These are phyloP conservation scores for Nerophis ophidion DNA, from an alignment of 2,113 vertebrate genomes.

Conservation along the genomic window DNA sequence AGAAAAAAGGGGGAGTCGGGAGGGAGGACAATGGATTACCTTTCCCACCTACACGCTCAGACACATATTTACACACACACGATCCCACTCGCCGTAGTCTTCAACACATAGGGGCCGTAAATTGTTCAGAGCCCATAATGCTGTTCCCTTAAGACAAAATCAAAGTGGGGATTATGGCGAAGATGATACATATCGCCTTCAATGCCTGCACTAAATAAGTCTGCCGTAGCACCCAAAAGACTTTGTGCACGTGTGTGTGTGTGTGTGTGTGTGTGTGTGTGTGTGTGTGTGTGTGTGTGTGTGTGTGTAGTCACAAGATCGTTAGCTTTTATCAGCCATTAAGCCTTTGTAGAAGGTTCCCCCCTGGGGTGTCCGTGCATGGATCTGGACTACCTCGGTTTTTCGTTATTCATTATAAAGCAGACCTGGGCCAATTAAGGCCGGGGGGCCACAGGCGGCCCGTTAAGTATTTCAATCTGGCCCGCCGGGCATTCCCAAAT, in stretches of 20 bases:
- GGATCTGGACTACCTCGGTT: no score
- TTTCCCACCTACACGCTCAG: conserved; percentile 1
- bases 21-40: conserved; percentile 31
- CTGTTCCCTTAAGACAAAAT: conserved; percentile 16
- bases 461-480: no score
- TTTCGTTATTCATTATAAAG: no score
- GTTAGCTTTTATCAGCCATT: no score
- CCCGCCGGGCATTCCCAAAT: no score
- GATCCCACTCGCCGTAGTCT: conserved; percentile 11
- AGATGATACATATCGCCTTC: conserved; percentile 18
- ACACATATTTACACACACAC: conserved; percentile 1
- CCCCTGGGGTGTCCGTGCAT: no score
- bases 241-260: not conserved
- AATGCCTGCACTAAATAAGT: not conserved
- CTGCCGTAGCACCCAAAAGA: not conserved
- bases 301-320: no score
- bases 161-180: conserved; percentile 19
- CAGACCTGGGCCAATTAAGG: no score
- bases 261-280: not conserved
- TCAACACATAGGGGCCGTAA: conserved; percentile 22
- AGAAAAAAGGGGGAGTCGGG: not conserved
- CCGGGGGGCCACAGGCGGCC: no score
- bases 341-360: no score
- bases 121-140: conserved; percentile 7
- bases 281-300: not conserved